Conservation (phyloP, 53 echinoderm and acorn worm genomes). For the Holothuria leucospilota region DNA sequence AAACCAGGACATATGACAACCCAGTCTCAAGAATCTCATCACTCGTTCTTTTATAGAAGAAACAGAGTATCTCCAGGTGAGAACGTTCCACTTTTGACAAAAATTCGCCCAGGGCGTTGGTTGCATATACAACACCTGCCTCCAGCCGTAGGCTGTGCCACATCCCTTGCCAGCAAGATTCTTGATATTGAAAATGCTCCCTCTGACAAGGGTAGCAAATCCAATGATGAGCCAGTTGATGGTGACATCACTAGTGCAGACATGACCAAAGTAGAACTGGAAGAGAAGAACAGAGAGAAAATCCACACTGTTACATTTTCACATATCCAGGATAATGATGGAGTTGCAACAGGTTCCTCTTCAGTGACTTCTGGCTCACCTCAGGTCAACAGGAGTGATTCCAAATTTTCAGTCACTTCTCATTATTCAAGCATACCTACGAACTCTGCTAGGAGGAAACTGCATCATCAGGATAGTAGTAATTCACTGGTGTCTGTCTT, state of each 20-base stretch:
- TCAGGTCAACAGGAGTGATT: no score
- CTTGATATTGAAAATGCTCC: background rate
- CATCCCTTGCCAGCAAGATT: background rate
- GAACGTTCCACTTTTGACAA: slow-evolving; percentile 41
- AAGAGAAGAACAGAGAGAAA: background rate
- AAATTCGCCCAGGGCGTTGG: slow-evolving; percentile 82
- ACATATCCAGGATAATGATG: background rate
- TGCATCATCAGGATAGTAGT: slow-evolving; percentile 35
- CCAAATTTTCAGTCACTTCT: background rate
- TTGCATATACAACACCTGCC: slow-evolving; percentile 69
- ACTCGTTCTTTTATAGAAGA: slow-evolving; percentile 8
- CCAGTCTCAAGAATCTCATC: slow-evolving; percentile 12
- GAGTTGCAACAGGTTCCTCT: background rate
- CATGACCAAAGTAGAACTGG: background rate
- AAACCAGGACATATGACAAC: slow-evolving; percentile 19
- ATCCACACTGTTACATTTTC: background rate
- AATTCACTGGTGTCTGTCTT: slow-evolving; percentile 70
- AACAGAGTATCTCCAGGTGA: slow-evolving; percentile 40
- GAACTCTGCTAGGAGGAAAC: background rate
- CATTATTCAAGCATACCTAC: background rate
- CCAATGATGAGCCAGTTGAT: background rate
- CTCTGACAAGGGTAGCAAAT: background rate
- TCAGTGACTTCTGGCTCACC: no score
- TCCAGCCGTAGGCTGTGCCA: slow-evolving; percentile 8
- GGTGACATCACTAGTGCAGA: background rate